Percentiles rank a stretch among this genome's conserved stretches.
Evolutionary conservation across 2,113 vertebrate species (phyloP).

Genomic region (Centrocercus urophasianus): DNA sequence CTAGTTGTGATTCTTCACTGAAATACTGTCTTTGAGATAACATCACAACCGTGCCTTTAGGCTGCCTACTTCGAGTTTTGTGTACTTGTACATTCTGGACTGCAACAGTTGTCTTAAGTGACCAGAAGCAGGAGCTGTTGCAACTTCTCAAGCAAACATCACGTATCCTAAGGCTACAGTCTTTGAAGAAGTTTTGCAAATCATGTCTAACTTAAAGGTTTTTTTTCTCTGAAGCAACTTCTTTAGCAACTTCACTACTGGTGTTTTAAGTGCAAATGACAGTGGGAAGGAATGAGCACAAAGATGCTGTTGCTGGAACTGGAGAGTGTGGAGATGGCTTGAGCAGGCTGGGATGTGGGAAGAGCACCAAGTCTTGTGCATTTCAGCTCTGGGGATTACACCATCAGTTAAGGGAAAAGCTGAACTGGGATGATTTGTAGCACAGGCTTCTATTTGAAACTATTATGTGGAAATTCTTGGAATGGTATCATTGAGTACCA

Average conservation of each 20-base stretch:
- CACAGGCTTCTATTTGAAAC: background rate
- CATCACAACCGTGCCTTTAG: fast-evolving
- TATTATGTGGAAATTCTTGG: background rate
- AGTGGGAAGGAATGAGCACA: fast-evolving
- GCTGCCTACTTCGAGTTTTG: fast-evolving
- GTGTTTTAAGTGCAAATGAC: fast-evolving
- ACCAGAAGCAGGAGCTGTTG: background rate
- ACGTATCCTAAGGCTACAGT: background rate
- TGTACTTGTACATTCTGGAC: background rate
- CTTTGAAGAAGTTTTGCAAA: background rate
- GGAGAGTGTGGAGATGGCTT: background rate
- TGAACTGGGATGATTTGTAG: background rate
- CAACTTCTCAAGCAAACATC: background rate
- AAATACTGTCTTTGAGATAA: fast-evolving
- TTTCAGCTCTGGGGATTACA: background rate
- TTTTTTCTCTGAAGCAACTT: background rate
- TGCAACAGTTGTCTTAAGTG: background rate
- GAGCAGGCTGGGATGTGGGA: too few species aligned
- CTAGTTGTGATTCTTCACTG: background rate
- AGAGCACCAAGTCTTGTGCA: background rate
- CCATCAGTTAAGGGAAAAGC: background rate
- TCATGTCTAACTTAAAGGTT: background rate
- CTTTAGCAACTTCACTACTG: background rate
- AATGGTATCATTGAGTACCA: background rate
- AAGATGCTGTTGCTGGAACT: background rate